Conservation (phyloP, 2,888 invertebrate genomes). For the Mermis nigrescens region DNA sequence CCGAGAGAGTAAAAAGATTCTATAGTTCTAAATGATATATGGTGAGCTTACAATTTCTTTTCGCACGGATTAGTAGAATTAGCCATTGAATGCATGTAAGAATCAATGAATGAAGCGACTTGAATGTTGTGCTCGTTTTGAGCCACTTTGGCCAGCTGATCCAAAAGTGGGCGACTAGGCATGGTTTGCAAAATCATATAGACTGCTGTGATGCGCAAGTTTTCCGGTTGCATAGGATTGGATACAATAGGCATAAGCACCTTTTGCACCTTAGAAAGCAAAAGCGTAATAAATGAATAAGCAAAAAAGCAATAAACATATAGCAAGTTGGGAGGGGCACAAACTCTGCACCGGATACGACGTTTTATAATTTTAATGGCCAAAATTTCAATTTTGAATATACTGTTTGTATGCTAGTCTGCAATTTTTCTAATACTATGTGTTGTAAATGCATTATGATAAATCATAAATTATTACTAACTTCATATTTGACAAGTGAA, state of each 20-base stretch:
- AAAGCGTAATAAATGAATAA: too few relatives aligned
- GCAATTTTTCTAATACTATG: too few relatives aligned
- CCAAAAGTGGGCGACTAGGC: conserved; percentile 20
- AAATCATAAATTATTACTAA: too few relatives aligned
- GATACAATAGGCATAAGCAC: conserved; percentile 24
- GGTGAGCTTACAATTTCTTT: conserved; percentile 11
- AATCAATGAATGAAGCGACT: conserved; percentile 22
- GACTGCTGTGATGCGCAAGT: conserved; percentile 23
- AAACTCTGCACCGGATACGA: too few relatives aligned
- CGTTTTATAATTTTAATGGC: too few relatives aligned
- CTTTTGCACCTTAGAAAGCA: conserved; percentile 18
- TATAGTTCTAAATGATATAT: background rate
- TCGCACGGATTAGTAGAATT: conserved; percentile 21
- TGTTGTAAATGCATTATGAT: too few relatives aligned
- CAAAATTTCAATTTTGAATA: too few relatives aligned
- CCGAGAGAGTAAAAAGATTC: background rate
- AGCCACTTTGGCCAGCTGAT: conserved; percentile 19
- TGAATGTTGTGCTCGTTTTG: conserved; percentile 20
- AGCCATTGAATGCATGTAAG: conserved; percentile 19
- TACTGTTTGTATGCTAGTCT: too few relatives aligned
- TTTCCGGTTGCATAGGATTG: conserved; percentile 20
- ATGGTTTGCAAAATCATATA: conserved; percentile 20
- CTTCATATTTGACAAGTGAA: too few relatives aligned
- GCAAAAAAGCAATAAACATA: too few relatives aligned
- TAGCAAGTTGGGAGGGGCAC: background rate